phyloP scores from a whole-genome alignment of 2,797 vertebrate species.

The Acanthopagrus latus region DNA sequence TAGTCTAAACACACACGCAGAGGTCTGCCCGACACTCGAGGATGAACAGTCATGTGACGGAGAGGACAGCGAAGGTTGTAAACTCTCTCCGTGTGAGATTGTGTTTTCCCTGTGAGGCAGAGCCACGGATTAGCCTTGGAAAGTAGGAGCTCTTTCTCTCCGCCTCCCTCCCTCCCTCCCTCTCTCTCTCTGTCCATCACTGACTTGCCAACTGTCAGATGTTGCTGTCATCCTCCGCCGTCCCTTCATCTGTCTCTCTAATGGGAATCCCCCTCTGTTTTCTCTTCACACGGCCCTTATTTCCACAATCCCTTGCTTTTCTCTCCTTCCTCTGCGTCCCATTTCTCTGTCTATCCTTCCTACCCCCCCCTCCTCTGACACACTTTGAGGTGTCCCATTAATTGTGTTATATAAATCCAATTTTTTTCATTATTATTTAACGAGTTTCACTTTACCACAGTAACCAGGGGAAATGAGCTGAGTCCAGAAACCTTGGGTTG shows the following conservation, averaged over 20 bases:
- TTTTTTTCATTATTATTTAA: constrained; percentile 41
- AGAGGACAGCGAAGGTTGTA: constrained; percentile 45
- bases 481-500: constrained; percentile 7
- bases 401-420: constrained; percentile 54
- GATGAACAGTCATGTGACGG: constrained; percentile 30
- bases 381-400: constrained; percentile 52
- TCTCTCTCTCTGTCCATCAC: constrained; percentile 68
- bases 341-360: constrained; percentile 38
- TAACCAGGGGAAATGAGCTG: constrained; percentile 7
- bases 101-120: constrained; percentile 39
- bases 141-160: constrained; percentile 47
- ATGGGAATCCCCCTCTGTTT: constrained; percentile 74
- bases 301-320: constrained; percentile 45
- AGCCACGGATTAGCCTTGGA: constrained; percentile 51
- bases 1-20: neutral
- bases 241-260: constrained; percentile 75
- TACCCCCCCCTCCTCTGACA: constrained; percentile 43
- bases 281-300: constrained; percentile 50
- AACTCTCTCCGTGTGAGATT: constrained; percentile 32
- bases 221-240: constrained; percentile 70
- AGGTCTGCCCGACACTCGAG: constrained; percentile 8
- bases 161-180: neutral
- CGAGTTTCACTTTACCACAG: constrained; percentile 13
- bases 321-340: constrained; percentile 19
- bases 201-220: constrained; percentile 68